Percentiles rank a stretch among this genome's conserved stretches.
These are phyloP conservation scores for Rotaria macrura DNA, from an alignment of 2,888 invertebrate genomes.

Conservation along the genomic window DNA sequence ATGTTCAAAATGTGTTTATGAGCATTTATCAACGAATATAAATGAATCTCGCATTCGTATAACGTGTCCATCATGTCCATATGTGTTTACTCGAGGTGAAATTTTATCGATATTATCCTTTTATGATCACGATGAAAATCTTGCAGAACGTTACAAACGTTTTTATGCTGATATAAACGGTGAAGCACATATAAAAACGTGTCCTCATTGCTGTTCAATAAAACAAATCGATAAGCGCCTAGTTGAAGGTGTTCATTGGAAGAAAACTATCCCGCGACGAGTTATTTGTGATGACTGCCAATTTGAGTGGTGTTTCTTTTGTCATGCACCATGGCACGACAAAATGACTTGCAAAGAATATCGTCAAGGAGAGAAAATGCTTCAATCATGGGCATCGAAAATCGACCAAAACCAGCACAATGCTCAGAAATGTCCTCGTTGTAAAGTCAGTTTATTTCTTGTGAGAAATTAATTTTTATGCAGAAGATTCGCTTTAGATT, in stretches of 20 bases:
- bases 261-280: slow-evolving; percentile 23
- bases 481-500: too few species aligned
- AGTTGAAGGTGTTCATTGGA: not conserved
- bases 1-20: not conserved
- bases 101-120: not conserved
- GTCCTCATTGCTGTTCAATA: not conserved
- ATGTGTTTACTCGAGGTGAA: not conserved
- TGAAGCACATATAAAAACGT: slow-evolving; percentile 1
- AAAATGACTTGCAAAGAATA: slow-evolving; percentile 46
- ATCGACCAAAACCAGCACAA: slow-evolving; percentile 45
- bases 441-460: slow-evolving; percentile 43
- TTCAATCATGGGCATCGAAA: slow-evolving; percentile 48
- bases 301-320: slow-evolving; percentile 49
- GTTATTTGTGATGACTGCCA: slow-evolving; percentile 44
- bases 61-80: not conserved
- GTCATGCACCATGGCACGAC: slow-evolving; percentile 49
- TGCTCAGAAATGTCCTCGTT: slow-evolving; percentile 50
- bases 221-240: not conserved
- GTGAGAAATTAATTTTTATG: slow-evolving; percentile 35
- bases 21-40: not conserved
- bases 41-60: not conserved
- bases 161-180: not conserved
- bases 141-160: not conserved
- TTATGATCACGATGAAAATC: not conserved
- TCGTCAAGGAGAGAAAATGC: slow-evolving; percentile 45